These are phyloP conservation scores for Sternarchorhynchus goeldii DNA, from an alignment of 2,797 vertebrate species.

Conservation along the genomic window DNA sequence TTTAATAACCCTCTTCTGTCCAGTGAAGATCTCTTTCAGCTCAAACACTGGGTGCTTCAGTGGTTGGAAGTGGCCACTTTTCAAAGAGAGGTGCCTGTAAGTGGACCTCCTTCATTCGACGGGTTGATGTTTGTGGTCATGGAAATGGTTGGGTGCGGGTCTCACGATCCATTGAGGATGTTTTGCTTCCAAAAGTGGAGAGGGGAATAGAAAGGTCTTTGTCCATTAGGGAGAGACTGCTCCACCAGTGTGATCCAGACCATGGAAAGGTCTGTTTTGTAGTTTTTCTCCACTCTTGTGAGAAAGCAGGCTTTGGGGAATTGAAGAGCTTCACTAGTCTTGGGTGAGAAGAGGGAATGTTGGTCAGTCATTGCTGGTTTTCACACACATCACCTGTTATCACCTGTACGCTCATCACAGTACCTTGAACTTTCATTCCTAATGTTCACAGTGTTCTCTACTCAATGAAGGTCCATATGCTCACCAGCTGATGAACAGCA, in stretches of 20 bases:
- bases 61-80: constrained; percentile 5
- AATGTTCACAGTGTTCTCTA: no score
- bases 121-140: neutral
- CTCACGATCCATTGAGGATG: neutral
- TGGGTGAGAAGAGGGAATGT: constrained; percentile 6
- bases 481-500: neutral
- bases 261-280: neutral
- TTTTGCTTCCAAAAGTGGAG: neutral
- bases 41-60: neutral
- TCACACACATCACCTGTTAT: constrained; percentile 42
- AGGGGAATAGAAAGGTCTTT: neutral
- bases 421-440: no score
- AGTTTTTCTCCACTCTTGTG: neutral
- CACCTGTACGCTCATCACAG: constrained; percentile 25
- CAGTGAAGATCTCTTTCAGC: neutral
- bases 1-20: neutral
- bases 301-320: neutral
- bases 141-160: neutral
- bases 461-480: neutral
- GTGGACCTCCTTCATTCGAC: neutral
- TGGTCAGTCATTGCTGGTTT: constrained; percentile 36
- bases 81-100: neutral
- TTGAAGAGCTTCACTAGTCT: neutral
- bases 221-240: neutral
- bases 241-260: neutral